Evolutionary conservation across 2,888 invertebrate genomes (phyloP), one percentile per base, ranked within the genome.

Genomic region (Caenorhabditis uteleia): DNA sequence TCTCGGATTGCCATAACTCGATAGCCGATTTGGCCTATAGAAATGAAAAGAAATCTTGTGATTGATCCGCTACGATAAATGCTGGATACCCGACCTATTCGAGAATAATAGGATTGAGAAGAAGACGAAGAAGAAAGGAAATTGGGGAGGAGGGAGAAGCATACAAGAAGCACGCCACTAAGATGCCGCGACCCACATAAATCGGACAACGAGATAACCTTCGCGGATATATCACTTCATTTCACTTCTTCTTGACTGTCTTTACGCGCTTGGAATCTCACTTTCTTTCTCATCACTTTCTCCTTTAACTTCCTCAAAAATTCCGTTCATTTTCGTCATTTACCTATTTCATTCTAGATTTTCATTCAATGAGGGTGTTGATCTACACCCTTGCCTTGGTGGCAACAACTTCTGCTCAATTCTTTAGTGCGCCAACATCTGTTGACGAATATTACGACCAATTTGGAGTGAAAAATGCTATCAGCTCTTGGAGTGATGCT

Each of bases 381-480:
- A 29, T 57, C 27, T 48, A 27, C 64, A 49, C 54, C 53, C 49
- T 57, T 29, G 50, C 40, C 29, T n/a, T 57, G 27, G 38, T 57
- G 8, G 48, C 55, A 31, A 18, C 25, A 5, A 27, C 50, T n/a
- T 45, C 44, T 33, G 65, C 65, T 18, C 65, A 65, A n/a, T 65
- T 48, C 25, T 65, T 59, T 46, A 40, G 46, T 4, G 53, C 61
- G 33, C 44, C 42, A 46, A 50, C 48, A 20, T 45, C 36, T 10
- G 20, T 42, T 12, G 65, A 66, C n/a, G 54, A 48, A 8, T 57
- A 67, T 43, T 23, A 47, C 14, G 73, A 73, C 36, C 62, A 59
- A 42, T 61, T 76, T 29, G 75, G 75, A 38, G 65, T 76, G 56
- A 62, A 64, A 39, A 68, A 76, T 36, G 71, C 75, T 2, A 55